These are phyloP conservation scores for Pica pica DNA, from an alignment of 2,113 vertebrate species.

Conservation along the genomic window DNA sequence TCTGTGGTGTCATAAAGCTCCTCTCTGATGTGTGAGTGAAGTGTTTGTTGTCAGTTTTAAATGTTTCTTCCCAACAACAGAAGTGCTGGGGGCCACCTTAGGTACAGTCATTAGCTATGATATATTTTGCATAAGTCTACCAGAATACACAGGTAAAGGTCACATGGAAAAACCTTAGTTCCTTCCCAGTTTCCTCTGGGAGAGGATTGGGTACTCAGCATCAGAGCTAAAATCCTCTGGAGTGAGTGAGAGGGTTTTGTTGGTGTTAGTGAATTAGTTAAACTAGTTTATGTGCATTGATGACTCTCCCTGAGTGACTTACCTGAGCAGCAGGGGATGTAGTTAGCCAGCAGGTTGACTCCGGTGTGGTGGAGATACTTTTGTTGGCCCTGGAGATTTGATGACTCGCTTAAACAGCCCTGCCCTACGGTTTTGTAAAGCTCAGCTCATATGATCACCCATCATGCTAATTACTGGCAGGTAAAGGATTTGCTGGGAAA, in stretches of 20 bases:
- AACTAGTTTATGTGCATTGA: neutral
- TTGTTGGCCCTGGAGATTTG: slow-evolving; percentile 16
- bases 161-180: neutral
- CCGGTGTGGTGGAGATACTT: neutral
- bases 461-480: neutral
- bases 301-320: neutral
- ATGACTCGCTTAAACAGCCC: neutral
- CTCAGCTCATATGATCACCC: neutral
- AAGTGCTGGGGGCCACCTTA: neutral
- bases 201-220: neutral
- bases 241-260: neutral
- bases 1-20: neutral
- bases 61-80: neutral
- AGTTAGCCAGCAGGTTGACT: neutral
- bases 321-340: neutral
- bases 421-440: neutral
- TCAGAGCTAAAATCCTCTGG: neutral
- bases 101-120: neutral
- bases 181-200: neutral
- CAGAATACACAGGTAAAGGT: neutral
- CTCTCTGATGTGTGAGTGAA: neutral
- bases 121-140: neutral
- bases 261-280: neutral
- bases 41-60: neutral
- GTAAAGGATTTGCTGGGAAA: neutral